Percentiles rank a stretch among this genome's conserved stretches.
phyloP scores from a whole-genome alignment of 2,113 vertebrate genomes.

The Neolamprologus variostigma region DNA sequence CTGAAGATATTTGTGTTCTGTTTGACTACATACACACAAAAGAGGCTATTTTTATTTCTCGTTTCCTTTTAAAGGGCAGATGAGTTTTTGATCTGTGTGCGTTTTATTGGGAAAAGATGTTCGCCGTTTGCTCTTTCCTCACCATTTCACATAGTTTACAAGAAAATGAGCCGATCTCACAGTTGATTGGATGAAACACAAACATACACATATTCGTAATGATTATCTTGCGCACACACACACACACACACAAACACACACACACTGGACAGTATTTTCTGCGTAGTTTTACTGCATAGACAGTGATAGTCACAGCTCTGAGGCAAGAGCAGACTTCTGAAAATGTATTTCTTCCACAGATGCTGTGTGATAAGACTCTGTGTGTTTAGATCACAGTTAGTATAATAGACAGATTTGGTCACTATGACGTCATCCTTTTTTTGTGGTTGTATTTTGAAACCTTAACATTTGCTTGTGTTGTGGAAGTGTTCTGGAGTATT shows the following conservation, averaged over 20 bases:
- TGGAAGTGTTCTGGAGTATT: not conserved
- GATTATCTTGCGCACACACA: not conserved
- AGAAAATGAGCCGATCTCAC: not conserved
- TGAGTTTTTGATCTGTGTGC: not conserved
- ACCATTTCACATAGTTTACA: not conserved
- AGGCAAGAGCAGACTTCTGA: not conserved
- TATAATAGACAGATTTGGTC: not conserved
- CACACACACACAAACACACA: not conserved
- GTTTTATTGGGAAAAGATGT: not conserved
- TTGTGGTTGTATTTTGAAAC: not conserved
- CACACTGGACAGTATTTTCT: not conserved
- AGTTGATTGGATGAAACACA: not conserved
- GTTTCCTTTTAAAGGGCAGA: not conserved
- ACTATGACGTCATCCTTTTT: not conserved
- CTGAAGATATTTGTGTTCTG: not conserved
- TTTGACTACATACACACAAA: not conserved
- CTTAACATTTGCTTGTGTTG: not conserved
- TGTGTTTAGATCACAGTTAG: too few species aligned
- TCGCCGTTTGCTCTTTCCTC: not conserved
- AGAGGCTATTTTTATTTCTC: not conserved
- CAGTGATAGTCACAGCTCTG: not conserved
- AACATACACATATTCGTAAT: not conserved
- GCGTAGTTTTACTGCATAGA: not conserved
- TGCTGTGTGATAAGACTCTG: not conserved
- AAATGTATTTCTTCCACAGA: not conserved